Evolutionary conservation across 1,140 invertebrate genomes (phyloP).

Genomic region (Drosophila parvula): DNA sequence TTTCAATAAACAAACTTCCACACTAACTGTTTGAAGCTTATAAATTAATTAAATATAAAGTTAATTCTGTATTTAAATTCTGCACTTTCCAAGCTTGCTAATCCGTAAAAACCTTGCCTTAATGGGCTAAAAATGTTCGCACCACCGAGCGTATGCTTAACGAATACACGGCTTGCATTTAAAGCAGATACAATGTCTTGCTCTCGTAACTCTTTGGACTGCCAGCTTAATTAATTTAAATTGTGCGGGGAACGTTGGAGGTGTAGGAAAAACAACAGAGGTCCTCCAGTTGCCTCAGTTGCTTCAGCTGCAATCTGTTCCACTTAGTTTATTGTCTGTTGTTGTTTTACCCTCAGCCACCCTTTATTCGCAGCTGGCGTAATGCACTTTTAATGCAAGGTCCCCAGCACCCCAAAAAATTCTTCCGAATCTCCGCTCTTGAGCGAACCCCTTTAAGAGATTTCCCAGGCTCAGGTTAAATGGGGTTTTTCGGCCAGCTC

Average conservation of each 20-base stretch:
- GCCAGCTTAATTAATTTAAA: slow-evolving; percentile 57
- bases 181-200: slow-evolving; percentile 44
- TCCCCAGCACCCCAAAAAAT: slow-evolving; percentile 25
- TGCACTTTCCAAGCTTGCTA: neutral
- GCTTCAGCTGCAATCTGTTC: slow-evolving; percentile 52
- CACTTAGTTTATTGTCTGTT: slow-evolving; percentile 54
- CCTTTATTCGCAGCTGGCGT: slow-evolving; percentile 36
- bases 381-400: slow-evolving; percentile 67
- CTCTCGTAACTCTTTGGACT: slow-evolving; percentile 4
- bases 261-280: neutral
- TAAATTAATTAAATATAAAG: too few species aligned
- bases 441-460: slow-evolving; percentile 24
- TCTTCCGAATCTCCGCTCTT: slow-evolving; percentile 12
- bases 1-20: too few species aligned
- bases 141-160: slow-evolving; percentile 63
- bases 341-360: slow-evolving; percentile 35
- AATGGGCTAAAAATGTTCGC: slow-evolving; percentile 17
- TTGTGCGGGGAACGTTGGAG: slow-evolving; percentile 9
- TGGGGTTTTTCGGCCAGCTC: slow-evolving; percentile 31
- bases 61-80: too few species aligned
- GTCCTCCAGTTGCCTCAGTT: slow-evolving; percentile 32
- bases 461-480: slow-evolving; percentile 46
- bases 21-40: too few species aligned
- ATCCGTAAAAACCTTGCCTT: neutral
- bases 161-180: slow-evolving; percentile 46